phyloP scores from a whole-genome alignment of 2,113 vertebrate genomes.

The Psophia crepitans region DNA sequence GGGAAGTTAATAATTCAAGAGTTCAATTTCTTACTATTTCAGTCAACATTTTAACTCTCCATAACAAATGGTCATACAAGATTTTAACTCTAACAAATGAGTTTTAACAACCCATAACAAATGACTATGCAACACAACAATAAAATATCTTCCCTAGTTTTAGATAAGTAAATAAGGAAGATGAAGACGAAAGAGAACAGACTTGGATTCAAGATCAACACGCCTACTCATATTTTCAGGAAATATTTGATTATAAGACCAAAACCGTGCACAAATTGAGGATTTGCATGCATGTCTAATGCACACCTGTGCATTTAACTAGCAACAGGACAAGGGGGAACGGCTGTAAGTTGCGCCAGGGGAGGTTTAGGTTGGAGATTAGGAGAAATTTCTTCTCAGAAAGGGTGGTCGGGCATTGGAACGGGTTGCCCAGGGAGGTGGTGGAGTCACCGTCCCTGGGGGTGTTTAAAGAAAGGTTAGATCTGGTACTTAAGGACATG shows the following conservation, averaged over 20 bases:
- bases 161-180: neutral
- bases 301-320: no score
- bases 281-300: neutral
- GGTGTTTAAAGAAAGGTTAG: no score
- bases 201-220: neutral
- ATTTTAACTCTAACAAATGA: no score
- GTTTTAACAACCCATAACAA: neutral
- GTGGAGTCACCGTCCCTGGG: no score
- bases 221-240: neutral
- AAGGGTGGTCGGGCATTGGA: no score
- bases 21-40: neutral
- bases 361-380: no score
- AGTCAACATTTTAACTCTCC: neutral
- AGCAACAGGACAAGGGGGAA: no score
- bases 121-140: neutral
- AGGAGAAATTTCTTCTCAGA: no score
- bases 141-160: neutral
- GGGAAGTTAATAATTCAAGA: neutral
- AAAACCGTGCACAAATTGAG: neutral
- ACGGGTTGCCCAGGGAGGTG: no score
- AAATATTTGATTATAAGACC: neutral
- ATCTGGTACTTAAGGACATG: no score
- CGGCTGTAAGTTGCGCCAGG: no score
- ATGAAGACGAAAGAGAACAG: neutral
- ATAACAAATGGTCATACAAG: neutral